Conservation (phyloP, 1,140 invertebrate genomes). For the Araneus ventricosus region DNA sequence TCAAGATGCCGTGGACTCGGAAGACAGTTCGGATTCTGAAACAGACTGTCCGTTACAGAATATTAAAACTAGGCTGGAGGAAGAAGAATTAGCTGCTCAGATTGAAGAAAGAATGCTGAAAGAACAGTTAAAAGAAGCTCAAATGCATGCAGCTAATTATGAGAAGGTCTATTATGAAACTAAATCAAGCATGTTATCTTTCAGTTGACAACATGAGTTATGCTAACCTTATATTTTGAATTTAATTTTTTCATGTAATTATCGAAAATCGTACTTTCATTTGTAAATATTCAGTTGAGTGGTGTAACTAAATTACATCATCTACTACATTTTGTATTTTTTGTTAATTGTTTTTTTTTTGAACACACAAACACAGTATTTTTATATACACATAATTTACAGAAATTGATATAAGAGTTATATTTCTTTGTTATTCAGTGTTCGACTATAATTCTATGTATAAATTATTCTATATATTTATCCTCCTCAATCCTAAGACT, state of each 20-base stretch:
- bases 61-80: neutral
- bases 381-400: neutral
- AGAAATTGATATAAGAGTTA: too few relatives aligned
- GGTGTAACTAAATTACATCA: neutral
- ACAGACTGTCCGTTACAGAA: neutral
- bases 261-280: neutral
- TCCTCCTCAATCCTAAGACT: too few relatives aligned
- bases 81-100: neutral
- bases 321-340: neutral
- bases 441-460: too few relatives aligned
- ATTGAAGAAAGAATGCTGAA: neutral
- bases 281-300: neutral
- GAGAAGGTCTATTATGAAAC: neutral
- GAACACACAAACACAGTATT: neutral
- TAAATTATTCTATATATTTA: too few relatives aligned
- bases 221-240: neutral
- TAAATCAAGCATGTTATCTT: neutral
- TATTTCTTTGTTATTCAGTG: too few relatives aligned
- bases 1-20: neutral
- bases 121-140: neutral
- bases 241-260: neutral
- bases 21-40: neutral
- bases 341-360: neutral
- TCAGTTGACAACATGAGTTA: neutral
- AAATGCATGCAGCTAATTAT: neutral